Evolutionary conservation across 2,797 vertebrate genomes (phyloP), one percentile per base, ranked within the genome.

Genomic region (Amniataba percoides): DNA sequence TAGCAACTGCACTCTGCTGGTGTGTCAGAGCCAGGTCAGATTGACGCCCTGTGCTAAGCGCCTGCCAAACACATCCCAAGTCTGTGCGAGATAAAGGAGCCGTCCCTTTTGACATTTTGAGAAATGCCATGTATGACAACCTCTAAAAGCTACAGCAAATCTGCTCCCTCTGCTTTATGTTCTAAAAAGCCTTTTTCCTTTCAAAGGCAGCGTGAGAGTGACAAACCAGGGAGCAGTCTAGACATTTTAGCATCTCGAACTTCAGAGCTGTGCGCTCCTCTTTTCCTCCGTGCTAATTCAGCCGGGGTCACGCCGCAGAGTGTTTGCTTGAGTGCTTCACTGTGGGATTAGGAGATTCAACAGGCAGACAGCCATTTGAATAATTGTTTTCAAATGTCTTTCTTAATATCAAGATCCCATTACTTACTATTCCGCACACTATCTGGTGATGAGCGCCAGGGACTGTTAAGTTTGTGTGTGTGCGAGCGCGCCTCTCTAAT

Each of bases 301-400:
- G 73, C 66, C 12, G 72, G 82, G 90, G 86, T 89, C 88, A 86
- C 65, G 19, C 14, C 31, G 43, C 75, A 31, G 77, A 91, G 88
- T 85, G 92, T 88, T 89, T 87, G 80, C 78, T 69, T 82, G 85
- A 92, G 92, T 91, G 90, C 88, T 78, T 76, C 84, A 16, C 87
- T 39, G 70, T 78, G 85, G 88, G 86, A 91, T 87, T 87, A 82
- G 72, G 43, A 83, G 84, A 88, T 84, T 85, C 86, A 87, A 87
- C 85, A 78, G 81, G 86, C 85, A 88, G 86, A 83, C 87, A 70
- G 81, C 75, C 84, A 91, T 93, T 92, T 91, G 80, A 92, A 93
- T 93, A 93, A 93, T 92, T 93, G 90, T 93, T 92, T 89, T 93
- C 85, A 91, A 93, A 93, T 91, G 91, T 89, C 90, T 91, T 89